Evolutionary conservation across 2,113 vertebrate species (phyloP).

Genomic region (Cyanistes caeruleus): DNA sequence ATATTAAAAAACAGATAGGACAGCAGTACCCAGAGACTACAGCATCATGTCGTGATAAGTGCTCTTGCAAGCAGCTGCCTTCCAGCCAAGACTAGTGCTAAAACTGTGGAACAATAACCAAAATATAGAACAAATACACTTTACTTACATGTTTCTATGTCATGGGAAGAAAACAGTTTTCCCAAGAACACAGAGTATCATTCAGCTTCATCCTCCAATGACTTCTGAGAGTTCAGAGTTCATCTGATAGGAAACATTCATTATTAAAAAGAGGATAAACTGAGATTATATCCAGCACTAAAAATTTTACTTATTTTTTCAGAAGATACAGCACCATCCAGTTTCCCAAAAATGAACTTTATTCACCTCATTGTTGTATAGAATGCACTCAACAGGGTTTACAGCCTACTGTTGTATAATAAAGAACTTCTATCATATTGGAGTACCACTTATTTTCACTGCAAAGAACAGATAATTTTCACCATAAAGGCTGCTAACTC

Average conservation of each 20-base stretch:
- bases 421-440: neutral
- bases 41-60: neutral
- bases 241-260: neutral
- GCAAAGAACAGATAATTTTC: neutral
- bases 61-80: neutral
- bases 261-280: neutral
- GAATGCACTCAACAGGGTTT: neutral
- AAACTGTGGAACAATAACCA: neutral
- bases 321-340: neutral
- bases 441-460: neutral
- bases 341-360: neutral
- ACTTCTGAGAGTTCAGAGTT: neutral
- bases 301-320: neutral
- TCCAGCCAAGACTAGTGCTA: neutral
- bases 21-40: neutral
- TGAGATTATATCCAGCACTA: neutral
- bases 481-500: neutral
- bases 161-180: neutral
- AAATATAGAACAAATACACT: neutral
- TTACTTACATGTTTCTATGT: neutral
- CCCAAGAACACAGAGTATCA: neutral
- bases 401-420: neutral
- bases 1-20: neutral
- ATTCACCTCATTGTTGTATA: neutral
- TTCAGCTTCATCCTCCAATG: neutral